A percentile compares a stretch with the other conserved stretches of the same genome.
phyloP scores from a whole-genome alignment of 1,140 invertebrate species.

The Cyrtorhinus lividipennis region DNA sequence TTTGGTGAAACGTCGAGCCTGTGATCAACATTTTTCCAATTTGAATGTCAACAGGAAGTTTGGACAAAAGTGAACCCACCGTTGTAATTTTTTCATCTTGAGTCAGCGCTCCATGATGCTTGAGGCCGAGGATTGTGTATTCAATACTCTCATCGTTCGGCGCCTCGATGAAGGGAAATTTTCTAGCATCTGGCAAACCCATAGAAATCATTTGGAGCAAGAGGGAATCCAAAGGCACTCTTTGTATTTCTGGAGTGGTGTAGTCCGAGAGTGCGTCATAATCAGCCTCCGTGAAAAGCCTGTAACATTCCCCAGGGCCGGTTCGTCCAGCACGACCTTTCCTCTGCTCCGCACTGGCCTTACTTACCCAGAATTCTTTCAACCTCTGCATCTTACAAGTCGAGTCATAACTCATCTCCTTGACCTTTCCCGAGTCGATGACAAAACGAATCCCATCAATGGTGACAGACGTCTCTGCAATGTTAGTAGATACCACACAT shows the following conservation, averaged over 20 bases:
- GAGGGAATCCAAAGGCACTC: constrained; percentile 83
- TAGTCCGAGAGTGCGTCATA: constrained; percentile 64
- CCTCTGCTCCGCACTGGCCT: constrained; percentile 92
- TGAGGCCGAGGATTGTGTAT: constrained; percentile 68
- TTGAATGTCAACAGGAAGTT: constrained; percentile 84
- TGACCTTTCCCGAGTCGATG: constrained; percentile 80
- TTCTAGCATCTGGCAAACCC: constrained; percentile 76
- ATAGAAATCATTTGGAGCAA: constrained; percentile 90
- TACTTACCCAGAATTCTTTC: constrained; percentile 93
- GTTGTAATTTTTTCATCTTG: constrained; percentile 75
- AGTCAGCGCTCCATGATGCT: constrained; percentile 74
- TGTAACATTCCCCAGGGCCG: constrained; percentile 44
- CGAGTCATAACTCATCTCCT: constrained; percentile 92
- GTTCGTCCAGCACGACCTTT: constrained; percentile 82
- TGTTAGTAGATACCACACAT: constrained; percentile 98
- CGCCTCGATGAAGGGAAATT: constrained; percentile 92
- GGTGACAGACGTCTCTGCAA: constrained; percentile 97
- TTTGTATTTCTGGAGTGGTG: constrained; percentile 76
- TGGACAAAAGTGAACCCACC: constrained; percentile 73
- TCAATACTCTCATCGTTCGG: constrained; percentile 71
- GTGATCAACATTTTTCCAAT: constrained; percentile 94
- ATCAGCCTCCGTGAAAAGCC: constrained; percentile 77
- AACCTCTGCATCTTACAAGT: constrained; percentile 72
- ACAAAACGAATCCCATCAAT: constrained; percentile 98
- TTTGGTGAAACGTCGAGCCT: constrained; percentile 74